phyloP scores from a whole-genome alignment of 2,888 invertebrate genomes.

The Xiphydria camelus region DNA sequence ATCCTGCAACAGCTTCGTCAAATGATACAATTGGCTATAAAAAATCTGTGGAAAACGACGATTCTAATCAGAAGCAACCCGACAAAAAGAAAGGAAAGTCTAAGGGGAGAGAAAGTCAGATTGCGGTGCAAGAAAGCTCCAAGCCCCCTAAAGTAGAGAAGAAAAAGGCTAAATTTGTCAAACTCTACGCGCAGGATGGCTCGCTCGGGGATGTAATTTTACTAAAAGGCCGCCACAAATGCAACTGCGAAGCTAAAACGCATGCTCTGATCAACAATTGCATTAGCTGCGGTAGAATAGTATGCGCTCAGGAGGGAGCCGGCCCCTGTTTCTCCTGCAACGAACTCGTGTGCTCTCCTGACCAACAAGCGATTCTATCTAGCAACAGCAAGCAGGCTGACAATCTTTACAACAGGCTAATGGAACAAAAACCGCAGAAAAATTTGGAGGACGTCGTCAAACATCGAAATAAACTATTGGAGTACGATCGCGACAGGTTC shows the following conservation, averaged over 20 bases:
- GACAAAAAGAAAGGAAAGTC: slow-evolving; percentile 47
- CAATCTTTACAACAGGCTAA: slow-evolving; percentile 69
- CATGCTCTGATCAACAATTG: slow-evolving; percentile 94
- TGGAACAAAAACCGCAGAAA: slow-evolving; percentile 62
- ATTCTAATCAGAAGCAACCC: slow-evolving; percentile 34
- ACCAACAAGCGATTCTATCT: slow-evolving; percentile 70
- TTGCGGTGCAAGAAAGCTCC: not conserved
- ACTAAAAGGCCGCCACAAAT: slow-evolving; percentile 71
- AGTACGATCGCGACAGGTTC: slow-evolving; percentile 81
- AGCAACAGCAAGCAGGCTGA: slow-evolving; percentile 71
- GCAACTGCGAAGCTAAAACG: slow-evolving; percentile 90
- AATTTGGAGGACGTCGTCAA: slow-evolving; percentile 74
- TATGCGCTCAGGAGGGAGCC: slow-evolving; percentile 94
- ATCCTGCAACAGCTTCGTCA: slow-evolving; percentile 22
- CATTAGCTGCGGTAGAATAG: slow-evolving; percentile 87
- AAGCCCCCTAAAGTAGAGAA: slow-evolving; percentile 47
- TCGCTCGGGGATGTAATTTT: slow-evolving; percentile 58
- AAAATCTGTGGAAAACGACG: slow-evolving; percentile 35
- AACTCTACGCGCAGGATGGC: slow-evolving; percentile 75
- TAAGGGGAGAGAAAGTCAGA: slow-evolving; percentile 32
- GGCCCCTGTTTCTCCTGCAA: slow-evolving; percentile 96
- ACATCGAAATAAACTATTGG: slow-evolving; percentile 79
- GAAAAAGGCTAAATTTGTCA: slow-evolving; percentile 75
- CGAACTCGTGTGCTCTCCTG: slow-evolving; percentile 77
- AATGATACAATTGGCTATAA: slow-evolving; percentile 38